Evolutionary conservation across 2,888 invertebrate species (phyloP), one percentile per base, ranked within the genome.

Genomic region (Caenorhabditis angaria): DNA sequence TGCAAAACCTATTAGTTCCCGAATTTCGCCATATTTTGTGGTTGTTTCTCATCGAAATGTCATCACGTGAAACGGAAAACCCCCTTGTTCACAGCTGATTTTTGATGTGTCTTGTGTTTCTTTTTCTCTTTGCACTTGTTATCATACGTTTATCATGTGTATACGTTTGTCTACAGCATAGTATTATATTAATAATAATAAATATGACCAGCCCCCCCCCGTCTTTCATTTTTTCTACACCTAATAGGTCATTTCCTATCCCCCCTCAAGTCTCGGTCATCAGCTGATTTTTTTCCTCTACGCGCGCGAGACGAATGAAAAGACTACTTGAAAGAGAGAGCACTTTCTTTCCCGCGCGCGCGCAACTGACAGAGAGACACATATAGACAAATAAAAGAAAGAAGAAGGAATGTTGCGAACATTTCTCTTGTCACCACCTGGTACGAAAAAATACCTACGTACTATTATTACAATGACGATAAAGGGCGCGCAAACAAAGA

Each of bases 361-460:
- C 41, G 41, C 41, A 41, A 41, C 41, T 41, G 41, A 41, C 41
- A 41, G 41, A 41, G 41, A 41, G 41, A 41, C 6, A 41, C 41
- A 41, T 18, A 41, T 14, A 41, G 6, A 41, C 41, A 41, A 41
- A 41, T 41, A 41, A 18, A 12, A 41, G 32, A 8, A 32, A 12
- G 5, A 12, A 41, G 18, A 41, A 41, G 41, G 41, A 41, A 41
- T 41, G 41, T 41, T 41, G 41, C 41, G 41, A 41, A 41, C 41
- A 18, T 41, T 41, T 41, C 41, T 41, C 41, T 41, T 41, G 41
- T 6, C 18, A 41, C 41, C 18, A 18, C 41, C 41, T 41, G 41
- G 41, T 41, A 41, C 41, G 41, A 41, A 41, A 41, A 41, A 41
- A 41, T 41, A 41, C 18, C 41, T 41, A 41, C 41, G 41, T 41